phyloP scores from a whole-genome alignment of 2,797 vertebrate genomes.

The Sebastes minor region DNA sequence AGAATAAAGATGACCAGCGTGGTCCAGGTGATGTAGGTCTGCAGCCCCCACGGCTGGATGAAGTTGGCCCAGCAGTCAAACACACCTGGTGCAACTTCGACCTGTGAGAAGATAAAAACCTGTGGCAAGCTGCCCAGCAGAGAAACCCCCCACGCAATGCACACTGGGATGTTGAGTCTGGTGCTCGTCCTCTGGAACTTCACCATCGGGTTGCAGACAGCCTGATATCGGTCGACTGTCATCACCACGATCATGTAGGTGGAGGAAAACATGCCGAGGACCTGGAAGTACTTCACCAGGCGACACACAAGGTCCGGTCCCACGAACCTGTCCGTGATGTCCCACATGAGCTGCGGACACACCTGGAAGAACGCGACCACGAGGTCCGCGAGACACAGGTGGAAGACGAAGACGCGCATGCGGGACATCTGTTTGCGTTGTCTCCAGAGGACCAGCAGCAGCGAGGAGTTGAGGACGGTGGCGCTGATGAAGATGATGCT shows the following conservation, averaged over 20 bases:
- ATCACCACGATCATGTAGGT: conserved; percentile 82
- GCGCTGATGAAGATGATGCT: conserved; percentile 73
- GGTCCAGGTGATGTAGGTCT: conserved; percentile 80
- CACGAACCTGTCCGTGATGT: conserved; percentile 78
- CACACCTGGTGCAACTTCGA: conserved; percentile 74
- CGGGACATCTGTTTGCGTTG: conserved; percentile 77
- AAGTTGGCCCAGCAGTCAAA: conserved; percentile 80
- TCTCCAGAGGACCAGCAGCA: conserved; percentile 72
- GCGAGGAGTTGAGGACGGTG: conserved; percentile 66
- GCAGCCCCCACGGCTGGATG: conserved; percentile 77
- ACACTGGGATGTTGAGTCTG: conserved; percentile 80
- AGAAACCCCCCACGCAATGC: conserved; percentile 82
- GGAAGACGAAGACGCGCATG: conserved; percentile 81
- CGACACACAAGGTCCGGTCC: conserved; percentile 78
- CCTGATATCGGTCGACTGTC: conserved; percentile 79
- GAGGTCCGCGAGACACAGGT: conserved; percentile 79
- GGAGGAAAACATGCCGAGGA: conserved; percentile 80
- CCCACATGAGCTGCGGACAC: conserved; percentile 81
- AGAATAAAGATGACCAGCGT: conserved; percentile 77
- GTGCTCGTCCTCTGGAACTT: conserved; percentile 74
- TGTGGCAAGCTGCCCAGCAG: conserved; percentile 83
- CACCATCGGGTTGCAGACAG: conserved; percentile 81
- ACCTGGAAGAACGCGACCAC: conserved; percentile 82
- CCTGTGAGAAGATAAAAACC: conserved; percentile 77
- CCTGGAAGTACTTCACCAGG: conserved; percentile 79